Evolutionary conservation across 2,888 invertebrate genomes (phyloP), one percentile per base, ranked within the genome.

Genomic region (Metopia argyrocephala): DNA sequence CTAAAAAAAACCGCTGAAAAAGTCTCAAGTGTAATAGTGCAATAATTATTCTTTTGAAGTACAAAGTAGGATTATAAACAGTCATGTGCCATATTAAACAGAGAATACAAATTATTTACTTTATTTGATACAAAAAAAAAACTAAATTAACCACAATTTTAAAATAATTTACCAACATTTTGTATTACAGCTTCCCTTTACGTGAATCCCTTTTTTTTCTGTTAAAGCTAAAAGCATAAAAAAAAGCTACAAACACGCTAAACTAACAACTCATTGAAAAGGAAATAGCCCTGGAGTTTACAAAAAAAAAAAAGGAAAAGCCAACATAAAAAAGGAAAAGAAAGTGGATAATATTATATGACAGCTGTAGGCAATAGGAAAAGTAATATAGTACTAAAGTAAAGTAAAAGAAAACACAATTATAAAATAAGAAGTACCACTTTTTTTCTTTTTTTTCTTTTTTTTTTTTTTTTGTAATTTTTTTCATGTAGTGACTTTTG

Each of bases 351-450:
- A 74, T 65, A 74, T 70, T 57, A 75, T 78, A 75, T 78, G 78
- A 81, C 78, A 78, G 81, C 81, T 81, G 78, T 74, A 78, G 81
- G 81, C 78, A 38, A 78, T 78, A 75, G 65, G 54, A 76, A 76
- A 59, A 48, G 48, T 18, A 76, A 52, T 38, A 38, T 38, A 15
- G 38, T 76, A 69, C 76, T 62, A 62, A 69, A 56, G 48, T 56
- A 71, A 76, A 66, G 74, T 70, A 78, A 81, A 81, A 70, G 70
- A 75, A 81, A 81, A 78, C 74, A 78, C 78, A 81, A 81, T 81
- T 81, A 81, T 66, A 81, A 48, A 57, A 57, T 25, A 70, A 65
- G 52, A 78, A 46, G 56, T 54, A 54, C 25, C 20, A 50, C 3
- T n/a, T n/a, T n/a, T n/a, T n/a, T n/a, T n/a, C n/a, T n/a, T n/a